Percentiles rank a stretch among this genome's conserved stretches.
Evolutionary conservation across 1,140 invertebrate species (phyloP).

Genomic region (Liolophura sinensis): DNA sequence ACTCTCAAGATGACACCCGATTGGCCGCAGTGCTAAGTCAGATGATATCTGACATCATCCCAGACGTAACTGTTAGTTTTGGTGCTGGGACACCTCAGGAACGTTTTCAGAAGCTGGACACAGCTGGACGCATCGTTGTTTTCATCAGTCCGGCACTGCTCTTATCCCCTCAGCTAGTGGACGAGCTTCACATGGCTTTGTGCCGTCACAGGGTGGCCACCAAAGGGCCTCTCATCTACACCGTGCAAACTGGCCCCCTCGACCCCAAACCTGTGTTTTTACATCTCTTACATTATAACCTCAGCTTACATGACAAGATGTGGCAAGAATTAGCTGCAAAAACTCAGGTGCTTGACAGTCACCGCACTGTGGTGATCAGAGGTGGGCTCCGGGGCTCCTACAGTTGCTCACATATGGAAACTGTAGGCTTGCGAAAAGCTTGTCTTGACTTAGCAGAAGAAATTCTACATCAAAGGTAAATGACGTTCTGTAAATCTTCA

Average conservation of each 20-base stretch:
- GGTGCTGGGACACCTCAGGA: conserved; percentile 11
- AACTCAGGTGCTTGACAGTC: not conserved
- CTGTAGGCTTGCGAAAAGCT: too few relatives aligned
- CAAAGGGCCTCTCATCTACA: conserved; percentile 15
- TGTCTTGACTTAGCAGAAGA: too few relatives aligned
- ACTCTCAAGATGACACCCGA: conserved; percentile 20
- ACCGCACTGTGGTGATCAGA: too few relatives aligned
- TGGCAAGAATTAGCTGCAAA: conserved; percentile 10
- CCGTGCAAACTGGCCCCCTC: conserved; percentile 11
- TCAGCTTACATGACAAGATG: conserved; percentile 18
- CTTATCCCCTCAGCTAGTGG: conserved; percentile 16
- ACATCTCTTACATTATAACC: conserved; percentile 21
- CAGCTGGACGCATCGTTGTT: conserved; percentile 24
- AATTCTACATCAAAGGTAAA: too few relatives aligned
- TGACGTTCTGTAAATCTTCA: too few relatives aligned
- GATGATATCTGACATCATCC: conserved; percentile 9
- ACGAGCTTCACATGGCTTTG: conserved; percentile 33
- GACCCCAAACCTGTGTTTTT: conserved; percentile 18
- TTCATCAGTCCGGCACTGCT: conserved; percentile 31
- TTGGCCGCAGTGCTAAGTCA: conserved; percentile 19
- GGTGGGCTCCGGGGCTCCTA: too few relatives aligned
- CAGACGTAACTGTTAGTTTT: conserved; percentile 12
- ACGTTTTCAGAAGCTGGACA: conserved; percentile 23
- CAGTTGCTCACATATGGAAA: too few relatives aligned
- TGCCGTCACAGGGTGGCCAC: conserved; percentile 23